Base-by-base conservation (phyloP, 2,888 invertebrate species). In the Noctua comes region DNA sequence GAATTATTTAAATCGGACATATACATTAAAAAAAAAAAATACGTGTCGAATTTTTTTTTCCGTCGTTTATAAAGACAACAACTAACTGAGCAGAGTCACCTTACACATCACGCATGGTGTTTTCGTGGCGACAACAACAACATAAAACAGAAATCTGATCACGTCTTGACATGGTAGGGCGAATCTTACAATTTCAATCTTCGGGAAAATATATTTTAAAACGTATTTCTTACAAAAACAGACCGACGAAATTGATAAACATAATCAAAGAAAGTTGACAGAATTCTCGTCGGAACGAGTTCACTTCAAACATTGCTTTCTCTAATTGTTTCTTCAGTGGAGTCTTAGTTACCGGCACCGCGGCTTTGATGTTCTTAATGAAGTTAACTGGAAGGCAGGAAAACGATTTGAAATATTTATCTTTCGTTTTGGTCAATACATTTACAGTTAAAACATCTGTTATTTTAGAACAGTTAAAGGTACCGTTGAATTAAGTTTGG, bases 321-420 rank as follows among this genome's bases (percentile, higher is more conserved):
- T 73, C 73, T 86, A 84, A 84, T 86, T 86, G 83, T 84, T 79
- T 84, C 77, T 73, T 70, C 62, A 77, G 62, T 8, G 10, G 31
- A 79, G 80, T 76, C 83, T 86, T 71, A 85, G 76, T 76, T 74
- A 73, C 86, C n/a, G 66, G 43, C n/a, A 51, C 73, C 70, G 71
- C 36, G 73, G 73, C 83, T 84, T 84, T 86, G 75, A 86, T 71
- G 72, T 57, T 62, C 57, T 82, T 86, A 84, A 84, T 82, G 66
- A 85, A 82, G 78, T 70, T 85, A 79, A 75, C 69, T 75, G 43
- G 18, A 73, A 64, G 79, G n/a, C 18, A 69, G 48, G 13, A 31
- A 74, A 69, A 57, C 36, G 31, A 82, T 75, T 82, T 79, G 43
- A 73, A 85, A 79, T 75, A 82, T 82, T 78, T 51, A 51, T 69